Evolutionary conservation across 2,797 vertebrate species (phyloP).

Genomic region (Lithobates sylvaticus): DNA sequence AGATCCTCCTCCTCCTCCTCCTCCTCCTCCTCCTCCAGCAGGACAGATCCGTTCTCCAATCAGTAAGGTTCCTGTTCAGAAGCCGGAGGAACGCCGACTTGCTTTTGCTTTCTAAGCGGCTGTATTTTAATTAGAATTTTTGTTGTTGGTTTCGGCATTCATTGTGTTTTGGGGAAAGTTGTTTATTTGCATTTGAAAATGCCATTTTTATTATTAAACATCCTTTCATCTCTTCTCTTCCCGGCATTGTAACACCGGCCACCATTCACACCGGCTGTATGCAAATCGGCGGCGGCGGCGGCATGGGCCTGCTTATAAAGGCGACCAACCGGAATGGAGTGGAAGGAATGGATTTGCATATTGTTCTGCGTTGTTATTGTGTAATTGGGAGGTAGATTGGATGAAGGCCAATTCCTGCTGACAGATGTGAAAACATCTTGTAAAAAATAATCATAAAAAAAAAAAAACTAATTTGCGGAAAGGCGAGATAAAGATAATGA

Average conservation of each 20-base stretch:
- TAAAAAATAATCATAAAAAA: slow-evolving; percentile 34
- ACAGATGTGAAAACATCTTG: slow-evolving; percentile 22
- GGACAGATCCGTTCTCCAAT: too few relatives aligned
- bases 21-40: too few relatives aligned
- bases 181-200: slow-evolving; percentile 34
- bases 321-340: neutral
- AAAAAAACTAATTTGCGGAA: neutral
- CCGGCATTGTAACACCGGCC: slow-evolving; percentile 8
- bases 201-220: neutral
- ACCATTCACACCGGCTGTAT: slow-evolving; percentile 8
- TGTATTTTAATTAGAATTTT: slow-evolving; percentile 10
- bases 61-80: too few relatives aligned
- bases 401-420: neutral
- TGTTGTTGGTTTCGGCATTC: neutral
- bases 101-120: neutral
- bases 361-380: slow-evolving; percentile 18
- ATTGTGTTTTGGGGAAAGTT: neutral
- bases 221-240: slow-evolving; percentile 3
- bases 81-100: neutral
- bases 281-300: neutral
- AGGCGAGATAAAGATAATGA: slow-evolving; percentile 17
- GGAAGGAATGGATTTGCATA: slow-evolving; percentile 15
- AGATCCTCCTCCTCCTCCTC: too few relatives aligned
- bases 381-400: slow-evolving; percentile 8
- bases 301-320: neutral